Evolutionary conservation across 2,797 vertebrate genomes (phyloP).

Genomic region (Adelosebastes latens): DNA sequence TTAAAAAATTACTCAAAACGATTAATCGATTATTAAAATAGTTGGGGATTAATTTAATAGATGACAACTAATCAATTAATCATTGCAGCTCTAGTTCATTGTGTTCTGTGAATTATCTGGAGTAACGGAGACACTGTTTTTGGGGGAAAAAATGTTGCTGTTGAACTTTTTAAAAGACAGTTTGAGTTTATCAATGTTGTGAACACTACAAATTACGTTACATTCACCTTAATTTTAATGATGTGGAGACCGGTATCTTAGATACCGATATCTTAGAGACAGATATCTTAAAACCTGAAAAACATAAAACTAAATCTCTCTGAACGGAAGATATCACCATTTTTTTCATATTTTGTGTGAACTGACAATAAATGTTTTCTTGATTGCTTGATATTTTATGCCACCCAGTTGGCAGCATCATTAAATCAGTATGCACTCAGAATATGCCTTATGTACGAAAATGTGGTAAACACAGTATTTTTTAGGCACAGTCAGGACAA

Average conservation of each 20-base stretch:
- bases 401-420: neutral
- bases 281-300: neutral
- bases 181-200: neutral
- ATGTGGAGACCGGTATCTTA: neutral
- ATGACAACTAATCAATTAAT: too few species aligned
- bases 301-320: neutral
- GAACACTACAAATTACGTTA: neutral
- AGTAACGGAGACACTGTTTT: neutral
- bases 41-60: too few species aligned
- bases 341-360: neutral
- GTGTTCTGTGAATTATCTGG: neutral
- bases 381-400: neutral
- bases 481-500: neutral
- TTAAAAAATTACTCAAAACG: too few species aligned
- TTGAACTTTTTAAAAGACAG: neutral
- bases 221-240: neutral
- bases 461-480: neutral
- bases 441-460: neutral
- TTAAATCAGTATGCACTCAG: neutral
- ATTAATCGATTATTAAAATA: too few species aligned
- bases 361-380: neutral
- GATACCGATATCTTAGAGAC: neutral
- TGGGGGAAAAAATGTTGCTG: neutral
- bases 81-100: neutral
- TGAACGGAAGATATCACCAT: neutral